Conservation (phyloP, 64 coral and sea anemone species). For the Catalaphyllia jardinei region DNA sequence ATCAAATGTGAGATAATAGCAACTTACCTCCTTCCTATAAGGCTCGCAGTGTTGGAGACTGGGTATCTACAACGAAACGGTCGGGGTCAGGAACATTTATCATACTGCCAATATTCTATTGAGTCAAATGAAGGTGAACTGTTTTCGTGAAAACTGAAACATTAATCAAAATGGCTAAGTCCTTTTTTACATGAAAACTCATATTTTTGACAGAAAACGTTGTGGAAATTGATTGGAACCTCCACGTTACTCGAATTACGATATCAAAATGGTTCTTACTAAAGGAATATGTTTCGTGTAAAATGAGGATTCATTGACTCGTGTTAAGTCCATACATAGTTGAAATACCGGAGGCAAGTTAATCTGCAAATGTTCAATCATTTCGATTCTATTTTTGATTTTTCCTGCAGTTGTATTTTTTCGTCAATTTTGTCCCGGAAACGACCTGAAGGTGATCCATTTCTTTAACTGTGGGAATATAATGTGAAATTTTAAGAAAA, state of each 20-base stretch:
- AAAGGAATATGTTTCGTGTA: too few relatives aligned
- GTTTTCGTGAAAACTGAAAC: background rate
- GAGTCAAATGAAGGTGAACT: background rate
- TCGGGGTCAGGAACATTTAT: background rate
- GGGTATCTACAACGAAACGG: slow-evolving; percentile 81
- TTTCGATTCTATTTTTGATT: background rate
- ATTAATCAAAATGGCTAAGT: too few relatives aligned
- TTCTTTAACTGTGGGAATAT: background rate
- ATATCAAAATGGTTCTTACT: too few relatives aligned
- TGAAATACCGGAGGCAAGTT: background rate
- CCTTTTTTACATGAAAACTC: too few relatives aligned
- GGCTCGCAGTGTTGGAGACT: slow-evolving; percentile 23
- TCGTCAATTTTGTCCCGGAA: background rate
- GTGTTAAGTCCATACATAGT: too few relatives aligned
- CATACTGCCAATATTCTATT: background rate
- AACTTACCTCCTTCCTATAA: slow-evolving; percentile 72
- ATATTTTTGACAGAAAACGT: too few relatives aligned
- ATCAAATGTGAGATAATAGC: background rate
- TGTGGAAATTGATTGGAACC: too few relatives aligned
- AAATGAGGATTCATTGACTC: too few relatives aligned
- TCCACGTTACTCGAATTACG: too few relatives aligned
- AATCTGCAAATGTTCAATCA: background rate
- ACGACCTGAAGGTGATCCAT: background rate
- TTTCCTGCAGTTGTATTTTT: background rate
- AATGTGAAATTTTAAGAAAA: background rate